Conservation (phyloP, 2,113 vertebrate species). For the Oplegnathus fasciatus region DNA sequence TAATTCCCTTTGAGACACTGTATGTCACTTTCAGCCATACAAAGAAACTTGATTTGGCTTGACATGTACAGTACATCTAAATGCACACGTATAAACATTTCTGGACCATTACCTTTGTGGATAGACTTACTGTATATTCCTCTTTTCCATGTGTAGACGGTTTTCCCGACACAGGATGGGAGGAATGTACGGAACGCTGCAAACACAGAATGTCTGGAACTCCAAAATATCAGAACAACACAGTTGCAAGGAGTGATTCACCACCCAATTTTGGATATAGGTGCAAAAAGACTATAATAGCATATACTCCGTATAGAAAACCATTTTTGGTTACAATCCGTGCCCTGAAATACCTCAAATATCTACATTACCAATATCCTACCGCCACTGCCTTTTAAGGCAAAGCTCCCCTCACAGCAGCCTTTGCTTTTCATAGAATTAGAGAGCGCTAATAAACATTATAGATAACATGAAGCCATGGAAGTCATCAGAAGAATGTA, state of each 20-base stretch:
- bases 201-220: conserved; percentile 44
- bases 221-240: not conserved
- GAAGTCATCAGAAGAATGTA: too few relatives aligned
- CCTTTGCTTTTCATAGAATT: not conserved
- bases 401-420: not conserved
- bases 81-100: conserved; percentile 4
- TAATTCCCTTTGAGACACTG: not conserved
- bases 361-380: not conserved
- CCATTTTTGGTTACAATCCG: not conserved
- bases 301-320: not conserved
- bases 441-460: not conserved
- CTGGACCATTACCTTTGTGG: conserved; percentile 27
- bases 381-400: not conserved
- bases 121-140: not conserved
- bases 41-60: not conserved
- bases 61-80: not conserved
- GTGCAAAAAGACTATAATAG: not conserved
- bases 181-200: not conserved
- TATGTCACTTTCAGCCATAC: not conserved
- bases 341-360: not conserved
- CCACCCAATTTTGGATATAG: not conserved
- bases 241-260: not conserved
- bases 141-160: conserved; percentile 13
- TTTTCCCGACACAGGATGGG: conserved; percentile 32
- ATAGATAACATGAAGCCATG: not conserved